These are phyloP conservation scores for Morelia viridis DNA, from an alignment of 2,797 vertebrate species.

Conservation along the genomic window DNA sequence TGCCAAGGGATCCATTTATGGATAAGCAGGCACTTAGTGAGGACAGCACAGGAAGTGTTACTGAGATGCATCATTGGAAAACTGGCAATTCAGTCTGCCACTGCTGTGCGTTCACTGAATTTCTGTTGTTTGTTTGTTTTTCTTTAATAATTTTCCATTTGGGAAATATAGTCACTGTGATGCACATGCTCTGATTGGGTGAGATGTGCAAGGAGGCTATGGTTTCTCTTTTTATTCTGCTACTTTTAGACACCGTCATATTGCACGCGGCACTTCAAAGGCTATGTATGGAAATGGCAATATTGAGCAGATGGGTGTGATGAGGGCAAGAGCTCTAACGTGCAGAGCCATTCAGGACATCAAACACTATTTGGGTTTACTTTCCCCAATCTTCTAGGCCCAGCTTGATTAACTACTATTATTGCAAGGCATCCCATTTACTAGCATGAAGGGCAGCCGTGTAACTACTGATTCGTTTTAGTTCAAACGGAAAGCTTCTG, in stretches of 20 bases:
- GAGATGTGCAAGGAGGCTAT: background rate
- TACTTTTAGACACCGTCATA: slow-evolving; percentile 7
- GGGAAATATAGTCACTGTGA: background rate
- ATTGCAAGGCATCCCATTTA: background rate
- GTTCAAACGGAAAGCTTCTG: background rate
- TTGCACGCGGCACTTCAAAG: background rate
- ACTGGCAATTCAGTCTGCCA: background rate
- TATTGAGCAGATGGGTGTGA: background rate
- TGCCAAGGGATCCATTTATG: background rate
- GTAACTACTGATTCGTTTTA: background rate
- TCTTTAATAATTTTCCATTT: background rate
- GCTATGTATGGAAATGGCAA: background rate
- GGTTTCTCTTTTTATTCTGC: background rate
- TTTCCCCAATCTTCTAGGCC: background rate
- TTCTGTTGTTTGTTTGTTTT: background rate
- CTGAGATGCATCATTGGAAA: background rate
- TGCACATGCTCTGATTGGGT: background rate
- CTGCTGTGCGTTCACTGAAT: background rate
- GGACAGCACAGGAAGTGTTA: background rate
- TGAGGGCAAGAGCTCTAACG: background rate
- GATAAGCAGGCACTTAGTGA: background rate
- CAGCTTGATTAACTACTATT: background rate
- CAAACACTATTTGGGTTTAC: background rate
- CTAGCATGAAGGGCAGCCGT: background rate
- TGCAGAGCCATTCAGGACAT: background rate